Conservation (phyloP, 2,797 vertebrate species). For the Gephyroberyx darwinii region DNA sequence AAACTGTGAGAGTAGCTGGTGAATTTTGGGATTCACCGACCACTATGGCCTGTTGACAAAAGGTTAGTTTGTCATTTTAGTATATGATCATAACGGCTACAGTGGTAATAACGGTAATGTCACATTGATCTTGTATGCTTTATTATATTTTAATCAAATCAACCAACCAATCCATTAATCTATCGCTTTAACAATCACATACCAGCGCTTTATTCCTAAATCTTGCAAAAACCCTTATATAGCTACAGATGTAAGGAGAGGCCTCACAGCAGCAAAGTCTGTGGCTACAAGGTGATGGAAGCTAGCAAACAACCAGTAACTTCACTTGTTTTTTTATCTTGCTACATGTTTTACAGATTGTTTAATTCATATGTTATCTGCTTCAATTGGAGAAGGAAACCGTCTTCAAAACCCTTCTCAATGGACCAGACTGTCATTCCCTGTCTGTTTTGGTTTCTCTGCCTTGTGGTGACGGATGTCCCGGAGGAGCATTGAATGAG, state of each 20-base stretch:
- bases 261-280: slow-evolving; percentile 7
- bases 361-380: slow-evolving; percentile 27
- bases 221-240: too few relatives aligned
- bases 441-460: slow-evolving; percentile 68
- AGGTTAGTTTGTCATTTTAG: slow-evolving; percentile 47
- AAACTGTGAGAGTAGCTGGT: too few relatives aligned
- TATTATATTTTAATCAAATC: background rate
- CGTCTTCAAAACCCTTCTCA: slow-evolving; percentile 49
- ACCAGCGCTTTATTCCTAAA: too few relatives aligned
- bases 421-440: slow-evolving; percentile 49
- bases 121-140: too few relatives aligned
- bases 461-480: slow-evolving; percentile 59
- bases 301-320: slow-evolving; percentile 25
- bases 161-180: background rate
- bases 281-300: slow-evolving; percentile 30
- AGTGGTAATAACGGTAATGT: slow-evolving; percentile 20
- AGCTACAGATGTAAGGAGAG: background rate
- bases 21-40: too few relatives aligned
- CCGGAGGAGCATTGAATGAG: slow-evolving; percentile 70
- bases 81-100: slow-evolving; percentile 22
- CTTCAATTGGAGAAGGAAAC: slow-evolving; percentile 55
- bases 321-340: slow-evolving; percentile 35
- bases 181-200: too few relatives aligned
- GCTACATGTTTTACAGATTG: slow-evolving; percentile 41
- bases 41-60: slow-evolving; percentile 33